Conservation (phyloP, 2,797 vertebrate species). For the Mareca strepera region DNA sequence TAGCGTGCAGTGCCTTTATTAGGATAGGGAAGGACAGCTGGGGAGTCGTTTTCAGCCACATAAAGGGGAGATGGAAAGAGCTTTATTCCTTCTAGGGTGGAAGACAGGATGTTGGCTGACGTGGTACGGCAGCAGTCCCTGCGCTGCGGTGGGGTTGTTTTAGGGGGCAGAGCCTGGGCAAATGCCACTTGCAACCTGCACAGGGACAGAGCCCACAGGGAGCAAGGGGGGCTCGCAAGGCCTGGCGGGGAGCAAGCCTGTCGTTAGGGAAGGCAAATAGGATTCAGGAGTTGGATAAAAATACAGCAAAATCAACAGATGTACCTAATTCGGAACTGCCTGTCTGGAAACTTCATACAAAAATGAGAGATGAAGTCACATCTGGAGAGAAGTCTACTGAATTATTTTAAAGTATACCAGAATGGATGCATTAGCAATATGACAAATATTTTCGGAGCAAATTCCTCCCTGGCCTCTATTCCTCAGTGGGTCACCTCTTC, state of each 20-base stretch:
- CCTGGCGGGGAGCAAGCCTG: background rate
- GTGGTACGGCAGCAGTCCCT: background rate
- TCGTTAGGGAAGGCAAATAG: background rate
- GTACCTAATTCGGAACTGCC: background rate
- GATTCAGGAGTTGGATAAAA: background rate
- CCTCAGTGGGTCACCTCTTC: slow-evolving; percentile 32
- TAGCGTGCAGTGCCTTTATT: background rate
- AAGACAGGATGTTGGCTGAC: background rate
- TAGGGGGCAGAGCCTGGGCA: background rate
- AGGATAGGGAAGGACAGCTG: background rate
- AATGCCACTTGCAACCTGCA: background rate
- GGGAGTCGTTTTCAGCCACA: background rate
- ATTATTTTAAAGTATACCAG: background rate
- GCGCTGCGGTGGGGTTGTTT: background rate
- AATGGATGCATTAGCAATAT: background rate
- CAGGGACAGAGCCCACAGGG: fast-evolving
- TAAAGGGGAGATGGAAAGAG: background rate
- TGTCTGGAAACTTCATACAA: background rate
- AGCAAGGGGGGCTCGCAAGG: background rate
- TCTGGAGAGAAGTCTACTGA: background rate
- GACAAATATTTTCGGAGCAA: background rate
- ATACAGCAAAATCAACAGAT: background rate
- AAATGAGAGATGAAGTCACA: background rate
- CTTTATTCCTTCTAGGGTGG: background rate
- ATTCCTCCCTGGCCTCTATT: slow-evolving; percentile 1